phyloP scores from a whole-genome alignment of 2,797 vertebrate species.

The Alfaro cultratus region DNA sequence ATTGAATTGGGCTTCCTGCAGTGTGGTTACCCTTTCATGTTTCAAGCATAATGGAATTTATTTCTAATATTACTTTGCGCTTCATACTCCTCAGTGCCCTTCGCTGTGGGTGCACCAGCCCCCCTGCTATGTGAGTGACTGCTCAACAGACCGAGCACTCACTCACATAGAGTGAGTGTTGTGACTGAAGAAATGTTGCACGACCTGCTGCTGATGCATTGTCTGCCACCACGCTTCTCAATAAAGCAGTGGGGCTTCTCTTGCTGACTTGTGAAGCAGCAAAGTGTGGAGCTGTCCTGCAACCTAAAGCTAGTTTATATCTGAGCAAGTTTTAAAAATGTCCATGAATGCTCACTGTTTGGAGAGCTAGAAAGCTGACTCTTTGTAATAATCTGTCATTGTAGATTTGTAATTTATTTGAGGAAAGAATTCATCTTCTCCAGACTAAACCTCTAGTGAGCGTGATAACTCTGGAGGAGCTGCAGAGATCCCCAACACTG shows the following conservation, averaged over 20 bases:
- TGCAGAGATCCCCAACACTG: not conserved
- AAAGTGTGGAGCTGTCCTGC: not conserved
- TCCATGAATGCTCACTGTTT: not conserved
- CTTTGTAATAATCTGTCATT: not conserved
- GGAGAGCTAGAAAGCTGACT: not conserved
- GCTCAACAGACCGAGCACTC: conserved; percentile 42
- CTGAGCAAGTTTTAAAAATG: not conserved
- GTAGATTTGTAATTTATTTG: not conserved
- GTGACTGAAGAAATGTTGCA: conserved; percentile 53
- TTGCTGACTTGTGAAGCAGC: not conserved
- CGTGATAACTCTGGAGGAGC: not conserved
- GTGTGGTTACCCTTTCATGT: conserved; percentile 34
- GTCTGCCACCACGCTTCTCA: conserved; percentile 25
- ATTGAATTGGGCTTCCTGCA: conserved; percentile 31
- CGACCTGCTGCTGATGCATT: conserved; percentile 43
- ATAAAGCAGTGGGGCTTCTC: not conserved
- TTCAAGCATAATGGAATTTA: conserved; percentile 38
- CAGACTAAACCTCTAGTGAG: not conserved
- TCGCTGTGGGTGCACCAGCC: conserved; percentile 25
- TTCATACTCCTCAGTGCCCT: conserved; percentile 38
- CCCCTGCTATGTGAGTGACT: conserved; percentile 23
- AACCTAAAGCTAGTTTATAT: not conserved
- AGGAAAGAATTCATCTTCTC: not conserved
- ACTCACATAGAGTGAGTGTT: conserved; percentile 2
- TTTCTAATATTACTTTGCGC: conserved; percentile 59